Percentiles rank a stretch among this genome's conserved stretches.
Evolutionary conservation across 2,888 invertebrate species (phyloP).

Genomic region (Apamea monoglypha): DNA sequence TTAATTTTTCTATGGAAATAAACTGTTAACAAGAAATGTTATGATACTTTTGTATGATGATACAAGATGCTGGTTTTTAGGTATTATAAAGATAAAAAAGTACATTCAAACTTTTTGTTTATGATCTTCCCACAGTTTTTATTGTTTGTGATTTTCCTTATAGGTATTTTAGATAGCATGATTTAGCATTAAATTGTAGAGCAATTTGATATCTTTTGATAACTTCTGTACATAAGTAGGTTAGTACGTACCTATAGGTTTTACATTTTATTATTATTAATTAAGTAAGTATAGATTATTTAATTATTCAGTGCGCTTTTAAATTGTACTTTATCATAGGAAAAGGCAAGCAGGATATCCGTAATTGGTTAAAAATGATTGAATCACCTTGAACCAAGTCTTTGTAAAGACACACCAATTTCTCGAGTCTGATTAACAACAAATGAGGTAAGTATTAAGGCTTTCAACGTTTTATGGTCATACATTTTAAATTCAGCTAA

Average conservation of each 20-base stretch:
- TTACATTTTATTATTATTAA: background rate
- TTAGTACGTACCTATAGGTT: background rate
- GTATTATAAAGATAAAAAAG: constrained; percentile 5
- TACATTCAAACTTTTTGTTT: constrained; percentile 24
- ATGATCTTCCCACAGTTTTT: constrained; percentile 25
- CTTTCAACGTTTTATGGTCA: constrained; percentile 41
- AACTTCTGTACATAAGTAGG: background rate
- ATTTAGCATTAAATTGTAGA: background rate
- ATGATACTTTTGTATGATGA: background rate
- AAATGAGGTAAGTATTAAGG: constrained; percentile 28
- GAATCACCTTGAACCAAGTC: constrained; percentile 39
- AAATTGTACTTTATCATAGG: background rate
- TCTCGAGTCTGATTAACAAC: constrained; percentile 15
- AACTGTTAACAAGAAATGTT: background rate
- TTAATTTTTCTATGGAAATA: constrained; percentile 2
- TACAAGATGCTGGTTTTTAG: constrained; percentile 27
- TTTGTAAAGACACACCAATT: background rate
- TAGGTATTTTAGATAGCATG: constrained; percentile 9
- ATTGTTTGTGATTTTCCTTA: constrained; percentile 37
- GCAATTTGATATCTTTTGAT: background rate
- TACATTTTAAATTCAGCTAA: constrained; percentile 24
- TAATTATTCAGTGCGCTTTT: background rate
- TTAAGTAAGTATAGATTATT: too few relatives aligned
- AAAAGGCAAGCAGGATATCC: constrained; percentile 9
- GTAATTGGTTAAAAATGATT: background rate